Evolutionary conservation across 2,113 vertebrate species (phyloP).

Genomic region (Oriolus oriolus): DNA sequence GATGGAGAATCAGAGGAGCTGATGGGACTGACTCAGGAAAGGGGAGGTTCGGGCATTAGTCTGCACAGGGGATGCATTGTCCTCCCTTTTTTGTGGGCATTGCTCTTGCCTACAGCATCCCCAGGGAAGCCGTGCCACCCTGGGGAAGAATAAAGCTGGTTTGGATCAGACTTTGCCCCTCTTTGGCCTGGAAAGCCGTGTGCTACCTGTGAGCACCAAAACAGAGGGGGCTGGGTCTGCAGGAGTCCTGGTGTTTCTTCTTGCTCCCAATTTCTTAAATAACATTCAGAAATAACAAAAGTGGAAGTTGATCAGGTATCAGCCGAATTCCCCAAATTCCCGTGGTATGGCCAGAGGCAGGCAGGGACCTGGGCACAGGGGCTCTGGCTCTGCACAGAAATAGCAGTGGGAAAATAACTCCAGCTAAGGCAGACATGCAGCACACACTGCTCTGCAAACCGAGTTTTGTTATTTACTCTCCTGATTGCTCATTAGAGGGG

Average conservation of each 20-base stretch:
- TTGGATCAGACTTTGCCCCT: not conserved
- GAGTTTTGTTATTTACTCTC: not conserved
- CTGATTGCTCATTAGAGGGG: not conserved
- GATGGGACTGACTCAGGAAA: not conserved
- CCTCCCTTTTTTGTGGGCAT: not conserved
- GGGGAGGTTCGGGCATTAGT: not conserved
- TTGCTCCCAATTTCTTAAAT: not conserved
- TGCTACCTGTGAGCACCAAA: not conserved
- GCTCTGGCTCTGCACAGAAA: not conserved
- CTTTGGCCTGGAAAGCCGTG: not conserved
- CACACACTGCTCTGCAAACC: fast-evolving
- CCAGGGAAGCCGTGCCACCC: not conserved
- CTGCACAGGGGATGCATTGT: fast-evolving
- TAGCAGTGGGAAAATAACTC: not conserved
- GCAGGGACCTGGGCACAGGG: not conserved
- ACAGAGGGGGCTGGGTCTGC: not conserved
- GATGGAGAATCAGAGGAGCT: not conserved
- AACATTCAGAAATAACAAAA: not conserved
- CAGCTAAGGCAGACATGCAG: not conserved
- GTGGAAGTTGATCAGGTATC: not conserved
- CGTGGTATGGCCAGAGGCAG: not conserved
- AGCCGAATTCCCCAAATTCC: not conserved
- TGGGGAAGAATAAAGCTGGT: not conserved
- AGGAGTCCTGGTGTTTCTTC: not conserved
- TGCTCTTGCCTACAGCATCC: not conserved